Conservation (phyloP, 2,113 vertebrate species). For the Gorilla gorilla region DNA sequence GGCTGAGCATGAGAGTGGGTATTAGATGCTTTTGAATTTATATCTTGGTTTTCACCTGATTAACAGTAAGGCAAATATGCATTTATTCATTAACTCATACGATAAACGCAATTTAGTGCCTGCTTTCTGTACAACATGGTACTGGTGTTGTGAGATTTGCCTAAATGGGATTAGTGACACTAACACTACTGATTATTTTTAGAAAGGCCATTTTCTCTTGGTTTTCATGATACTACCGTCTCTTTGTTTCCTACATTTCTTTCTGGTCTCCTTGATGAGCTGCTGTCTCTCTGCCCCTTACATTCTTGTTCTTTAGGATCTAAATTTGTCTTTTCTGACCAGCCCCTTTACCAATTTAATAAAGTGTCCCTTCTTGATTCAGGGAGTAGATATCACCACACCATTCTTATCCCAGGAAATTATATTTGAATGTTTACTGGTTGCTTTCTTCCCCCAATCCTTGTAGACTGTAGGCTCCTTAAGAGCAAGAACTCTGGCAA, state of each 20-base stretch:
- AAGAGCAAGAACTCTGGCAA: not conserved
- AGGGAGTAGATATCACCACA: not conserved
- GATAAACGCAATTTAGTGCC: not conserved
- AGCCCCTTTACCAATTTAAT: not conserved
- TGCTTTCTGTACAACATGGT: not conserved
- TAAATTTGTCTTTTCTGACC: not conserved
- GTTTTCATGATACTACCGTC: not conserved
- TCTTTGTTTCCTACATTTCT: not conserved
- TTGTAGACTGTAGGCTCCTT: not conserved
- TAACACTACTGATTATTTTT: not conserved
- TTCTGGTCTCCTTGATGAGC: not conserved
- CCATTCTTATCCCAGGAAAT: not conserved
- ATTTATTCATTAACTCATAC: not conserved
- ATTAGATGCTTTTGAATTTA: not conserved
- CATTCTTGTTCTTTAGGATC: not conserved
- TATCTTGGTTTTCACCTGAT: not conserved
- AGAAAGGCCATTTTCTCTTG: not conserved
- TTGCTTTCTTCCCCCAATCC: not conserved
- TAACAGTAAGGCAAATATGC: not conserved
- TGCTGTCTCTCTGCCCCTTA: not conserved
- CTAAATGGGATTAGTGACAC: not conserved
- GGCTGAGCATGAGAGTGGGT: not conserved
- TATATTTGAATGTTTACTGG: not conserved
- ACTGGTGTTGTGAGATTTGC: not conserved
- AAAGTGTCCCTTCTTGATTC: not conserved